Conservation (phyloP, 2,888 invertebrate genomes). For the Cetonia aurata region DNA sequence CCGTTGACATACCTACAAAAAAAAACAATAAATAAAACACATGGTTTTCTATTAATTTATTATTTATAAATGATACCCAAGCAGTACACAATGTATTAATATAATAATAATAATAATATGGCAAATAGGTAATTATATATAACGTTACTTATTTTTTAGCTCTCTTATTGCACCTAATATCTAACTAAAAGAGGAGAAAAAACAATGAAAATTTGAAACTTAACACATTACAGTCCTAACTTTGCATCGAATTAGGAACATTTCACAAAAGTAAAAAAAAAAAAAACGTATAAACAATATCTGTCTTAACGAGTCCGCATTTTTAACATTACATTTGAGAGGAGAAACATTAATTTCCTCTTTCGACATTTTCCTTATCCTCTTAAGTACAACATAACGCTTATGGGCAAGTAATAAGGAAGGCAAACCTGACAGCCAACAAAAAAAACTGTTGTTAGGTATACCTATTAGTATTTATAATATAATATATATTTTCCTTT, state of each 20-base stretch:
- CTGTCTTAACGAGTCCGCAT: slow-evolving; percentile 5
- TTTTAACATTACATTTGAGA: slow-evolving; percentile 27
- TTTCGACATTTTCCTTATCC: slow-evolving; percentile 2
- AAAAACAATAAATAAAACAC: slow-evolving; percentile 37
- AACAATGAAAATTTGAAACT: slow-evolving; percentile 48
- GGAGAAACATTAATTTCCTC: slow-evolving; percentile 15
- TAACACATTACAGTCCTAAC: slow-evolving; percentile 55
- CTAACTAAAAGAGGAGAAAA: slow-evolving; percentile 48
- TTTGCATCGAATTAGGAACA: slow-evolving; percentile 62
- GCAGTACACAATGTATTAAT: slow-evolving; percentile 67
- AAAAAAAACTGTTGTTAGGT: slow-evolving; percentile 52
- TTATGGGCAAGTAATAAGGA: slow-evolving; percentile 49
- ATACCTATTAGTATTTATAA: slow-evolving; percentile 57
- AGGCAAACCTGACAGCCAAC: slow-evolving; percentile 46
- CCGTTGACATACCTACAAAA: too few species aligned
- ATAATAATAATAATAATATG: slow-evolving; percentile 65
- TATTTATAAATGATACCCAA: slow-evolving; percentile 68
- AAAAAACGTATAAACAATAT: slow-evolving; percentile 49
- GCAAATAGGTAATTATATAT: slow-evolving; percentile 66
- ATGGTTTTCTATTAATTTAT: slow-evolving; percentile 65
- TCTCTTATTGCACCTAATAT: slow-evolving; percentile 66
- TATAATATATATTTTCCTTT: slow-evolving; percentile 55
- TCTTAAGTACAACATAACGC: slow-evolving; percentile 45
- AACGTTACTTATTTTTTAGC: slow-evolving; percentile 62
- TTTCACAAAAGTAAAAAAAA: slow-evolving; percentile 57